These are phyloP conservation scores for Hermodice carunculata DNA, from an alignment of 2,888 invertebrate genomes.

Conservation along the genomic window DNA sequence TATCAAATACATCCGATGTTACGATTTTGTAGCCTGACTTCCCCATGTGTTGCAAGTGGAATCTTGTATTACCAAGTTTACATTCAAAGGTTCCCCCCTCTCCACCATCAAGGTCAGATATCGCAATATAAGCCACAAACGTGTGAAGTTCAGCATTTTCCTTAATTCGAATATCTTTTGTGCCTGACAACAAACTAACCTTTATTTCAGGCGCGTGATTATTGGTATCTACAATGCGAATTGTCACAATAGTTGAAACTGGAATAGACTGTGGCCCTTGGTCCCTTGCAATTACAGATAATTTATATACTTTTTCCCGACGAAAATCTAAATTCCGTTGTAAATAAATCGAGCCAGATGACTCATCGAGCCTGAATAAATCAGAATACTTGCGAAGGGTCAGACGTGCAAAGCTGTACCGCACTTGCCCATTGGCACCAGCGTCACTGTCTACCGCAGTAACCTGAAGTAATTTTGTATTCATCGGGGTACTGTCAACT, in stretches of 20 bases:
- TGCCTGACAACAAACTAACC: constrained; percentile 60
- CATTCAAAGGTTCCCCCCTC: constrained; percentile 12
- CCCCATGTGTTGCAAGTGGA: constrained; percentile 6
- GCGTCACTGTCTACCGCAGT: constrained; percentile 17
- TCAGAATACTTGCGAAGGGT: background rate
- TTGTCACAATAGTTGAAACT: constrained; percentile 78
- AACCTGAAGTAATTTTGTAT: constrained; percentile 61
- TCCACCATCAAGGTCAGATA: constrained; percentile 16
- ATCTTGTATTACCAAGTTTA: background rate
- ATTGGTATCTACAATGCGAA: constrained; percentile 30
- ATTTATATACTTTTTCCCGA: constrained; percentile 3
- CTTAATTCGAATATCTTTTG: background rate
- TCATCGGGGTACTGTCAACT: constrained; percentile 88
- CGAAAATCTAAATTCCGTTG: constrained; percentile 12
- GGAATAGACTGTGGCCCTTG: constrained; percentile 75
- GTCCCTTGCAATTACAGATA: constrained; percentile 31
- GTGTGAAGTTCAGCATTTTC: constrained; percentile 2
- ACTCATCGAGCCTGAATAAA: constrained; percentile 12
- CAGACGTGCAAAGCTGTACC: constrained; percentile 5
- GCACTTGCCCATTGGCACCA: constrained; percentile 19
- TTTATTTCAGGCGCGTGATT: constrained; percentile 21
- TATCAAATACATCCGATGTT: constrained; percentile 9
- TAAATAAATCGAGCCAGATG: constrained; percentile 17
- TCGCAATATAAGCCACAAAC: constrained; percentile 26
- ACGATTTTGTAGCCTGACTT: constrained; percentile 13